Conservation (phyloP, 2,888 invertebrate species). For the Ectemnius lituratus region DNA sequence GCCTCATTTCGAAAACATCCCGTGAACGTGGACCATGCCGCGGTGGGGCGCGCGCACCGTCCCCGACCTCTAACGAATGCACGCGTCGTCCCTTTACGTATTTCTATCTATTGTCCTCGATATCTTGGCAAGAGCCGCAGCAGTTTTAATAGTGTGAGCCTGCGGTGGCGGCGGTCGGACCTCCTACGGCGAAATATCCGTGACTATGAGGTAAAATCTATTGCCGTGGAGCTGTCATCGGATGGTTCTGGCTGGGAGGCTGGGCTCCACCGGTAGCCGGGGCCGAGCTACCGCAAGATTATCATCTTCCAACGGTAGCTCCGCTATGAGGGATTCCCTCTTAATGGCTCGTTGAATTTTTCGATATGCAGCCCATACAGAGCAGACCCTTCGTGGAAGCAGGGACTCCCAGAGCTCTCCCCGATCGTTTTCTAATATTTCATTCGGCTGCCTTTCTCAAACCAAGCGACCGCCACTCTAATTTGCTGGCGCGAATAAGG, state of each 20-base stretch:
- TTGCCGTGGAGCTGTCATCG: slow-evolving; percentile 55
- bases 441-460: slow-evolving; percentile 24
- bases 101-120: slow-evolving; percentile 55
- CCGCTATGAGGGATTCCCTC: slow-evolving; percentile 62
- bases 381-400: slow-evolving; percentile 54
- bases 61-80: slow-evolving; percentile 61
- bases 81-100: slow-evolving; percentile 37
- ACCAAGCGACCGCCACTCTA: slow-evolving; percentile 30
- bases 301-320: slow-evolving; percentile 65
- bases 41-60: not conserved
- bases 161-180: slow-evolving; percentile 54
- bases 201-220: slow-evolving; percentile 55
- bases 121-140: slow-evolving; percentile 28
- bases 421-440: slow-evolving; percentile 55
- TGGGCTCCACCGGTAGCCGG: slow-evolving; percentile 52
- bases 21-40: slow-evolving; percentile 12
- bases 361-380: slow-evolving; percentile 30
- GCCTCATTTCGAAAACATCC: slow-evolving; percentile 74
- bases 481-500: slow-evolving; percentile 54
- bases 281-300: slow-evolving; percentile 45
- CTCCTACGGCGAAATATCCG: slow-evolving; percentile 73
- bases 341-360: slow-evolving; percentile 64
- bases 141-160: slow-evolving; percentile 65
- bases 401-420: not conserved
- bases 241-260: slow-evolving; percentile 12